phyloP scores from a whole-genome alignment of 2,113 vertebrate genomes.

The Anolis sagrei region DNA sequence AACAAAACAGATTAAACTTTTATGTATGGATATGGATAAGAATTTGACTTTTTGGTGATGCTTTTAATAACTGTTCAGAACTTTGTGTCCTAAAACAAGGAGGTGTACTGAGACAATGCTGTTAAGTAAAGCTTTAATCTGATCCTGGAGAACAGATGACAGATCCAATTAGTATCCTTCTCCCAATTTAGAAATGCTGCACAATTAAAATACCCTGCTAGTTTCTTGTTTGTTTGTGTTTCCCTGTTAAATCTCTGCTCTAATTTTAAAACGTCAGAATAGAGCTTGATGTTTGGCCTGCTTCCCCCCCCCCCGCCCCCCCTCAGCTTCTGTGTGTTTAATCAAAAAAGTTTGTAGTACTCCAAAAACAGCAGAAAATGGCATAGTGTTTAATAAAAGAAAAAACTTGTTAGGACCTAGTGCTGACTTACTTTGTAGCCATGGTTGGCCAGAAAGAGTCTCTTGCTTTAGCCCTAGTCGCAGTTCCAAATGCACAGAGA shows the following conservation, averaged over 20 bases:
- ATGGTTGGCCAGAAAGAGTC: neutral
- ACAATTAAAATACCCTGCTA: neutral
- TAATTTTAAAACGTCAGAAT: neutral
- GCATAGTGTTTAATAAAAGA: neutral
- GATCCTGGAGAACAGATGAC: conserved; percentile 11
- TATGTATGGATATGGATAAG: neutral
- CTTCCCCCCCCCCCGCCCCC: too few relatives aligned
- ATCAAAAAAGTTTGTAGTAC: neutral
- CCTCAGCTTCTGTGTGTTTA: neutral
- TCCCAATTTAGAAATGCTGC: conserved; percentile 13
- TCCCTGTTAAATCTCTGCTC: neutral
- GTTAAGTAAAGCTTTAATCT: neutral
- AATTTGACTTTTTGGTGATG: neutral
- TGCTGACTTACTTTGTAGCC: neutral
- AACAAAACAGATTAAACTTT: neutral
- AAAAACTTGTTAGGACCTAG: neutral
- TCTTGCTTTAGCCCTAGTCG: neutral
- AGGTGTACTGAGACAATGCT: conserved; percentile 13
- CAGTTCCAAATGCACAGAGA: neutral
- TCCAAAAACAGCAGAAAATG: neutral
- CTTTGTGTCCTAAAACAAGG: conserved; percentile 29
- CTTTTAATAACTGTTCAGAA: neutral
- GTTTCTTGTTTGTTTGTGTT: neutral
- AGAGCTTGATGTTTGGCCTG: neutral
- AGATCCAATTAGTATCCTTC: neutral